Base-by-base conservation (phyloP, 2,888 invertebrate species). In the Ecliptopera silaceata region DNA sequence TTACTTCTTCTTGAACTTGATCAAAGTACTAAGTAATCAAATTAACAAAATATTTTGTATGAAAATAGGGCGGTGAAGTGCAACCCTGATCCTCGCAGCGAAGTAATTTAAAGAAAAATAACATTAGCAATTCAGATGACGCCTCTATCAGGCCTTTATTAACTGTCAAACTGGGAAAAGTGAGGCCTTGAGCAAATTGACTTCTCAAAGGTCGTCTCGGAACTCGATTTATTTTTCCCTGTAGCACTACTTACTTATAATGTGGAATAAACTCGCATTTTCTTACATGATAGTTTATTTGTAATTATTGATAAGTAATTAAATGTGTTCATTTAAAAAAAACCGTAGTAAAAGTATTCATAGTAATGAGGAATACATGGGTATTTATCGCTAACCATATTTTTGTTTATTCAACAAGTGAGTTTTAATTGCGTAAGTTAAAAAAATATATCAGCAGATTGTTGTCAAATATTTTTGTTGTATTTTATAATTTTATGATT, bases 61-160 rank as follows among this genome's bases (percentile, higher is more conserved):
- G 29, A 48, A 48, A 48, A 26, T 39, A 15, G 47, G 15, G 22
- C 48, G 10, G 11, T 2, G 11, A 47, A 39, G 22, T 41, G 39
- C 31, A 26, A 39, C 48, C 74, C 82, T 87, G 86, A 86, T 87
- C 82, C 79, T 68, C 68, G 72, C 70, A 78, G 69, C 75, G 73
- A 82, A 84, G 88, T 88, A 86, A 88, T 88, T 88, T 88, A 84
- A 86, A 88, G 86, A 89, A 88, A 89, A 88, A 89, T 88, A 89
- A 87, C 87, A 89, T 89, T 89, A 88, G 89, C 88, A 88, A 89
- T 86, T 88, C 88, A 89, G 80, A 89, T 89, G 80, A 79, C 71
- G 70, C 71, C 73, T 77, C 82, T 81, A 83, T 84, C 81, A 80
- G 71, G 72, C 73, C 77, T 83, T 88, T 88, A 88, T 88, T 88